These are phyloP conservation scores for Salticus scenicus DNA, from an alignment of 2,888 invertebrate genomes.

Conservation along the genomic window DNA sequence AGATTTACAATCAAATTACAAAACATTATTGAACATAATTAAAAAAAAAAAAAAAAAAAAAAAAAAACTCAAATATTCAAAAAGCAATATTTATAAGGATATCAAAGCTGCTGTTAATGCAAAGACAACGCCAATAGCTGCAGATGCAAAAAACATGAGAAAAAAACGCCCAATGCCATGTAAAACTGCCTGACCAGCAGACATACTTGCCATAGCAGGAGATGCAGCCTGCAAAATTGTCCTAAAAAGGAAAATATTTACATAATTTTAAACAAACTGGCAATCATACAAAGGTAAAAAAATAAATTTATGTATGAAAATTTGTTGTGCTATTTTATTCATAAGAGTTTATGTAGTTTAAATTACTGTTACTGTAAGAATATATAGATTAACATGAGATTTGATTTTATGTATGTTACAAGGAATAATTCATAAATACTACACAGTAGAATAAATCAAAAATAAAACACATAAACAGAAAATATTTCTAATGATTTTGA, in stretches of 20 bases:
- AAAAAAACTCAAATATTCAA: too few species aligned
- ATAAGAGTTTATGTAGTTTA: background rate
- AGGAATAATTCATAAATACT: too few species aligned
- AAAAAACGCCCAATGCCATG: slow-evolving; percentile 91
- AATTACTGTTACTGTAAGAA: too few species aligned
- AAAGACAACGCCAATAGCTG: slow-evolving; percentile 95
- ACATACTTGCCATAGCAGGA: slow-evolving; percentile 79
- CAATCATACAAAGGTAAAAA: background rate
- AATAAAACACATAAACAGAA: too few species aligned
- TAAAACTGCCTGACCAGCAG: slow-evolving; percentile 86
- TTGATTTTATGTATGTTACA: too few species aligned
- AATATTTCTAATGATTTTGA: too few species aligned
- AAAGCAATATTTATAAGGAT: too few species aligned
- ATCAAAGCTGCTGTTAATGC: slow-evolving; percentile 92
- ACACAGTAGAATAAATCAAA: too few species aligned
- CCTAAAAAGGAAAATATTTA: slow-evolving; percentile 61
- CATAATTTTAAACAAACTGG: background rate
- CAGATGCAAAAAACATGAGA: slow-evolving; percentile 98
- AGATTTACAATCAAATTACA: too few species aligned
- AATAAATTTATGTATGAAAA: background rate
- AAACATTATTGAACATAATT: too few species aligned
- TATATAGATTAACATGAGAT: too few species aligned
- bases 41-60: too few species aligned
- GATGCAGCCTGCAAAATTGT: slow-evolving; percentile 73
- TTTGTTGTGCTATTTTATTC: background rate